Evolutionary conservation across 2,888 invertebrate species (phyloP).

Genomic region (Yponomeuta sedellus): DNA sequence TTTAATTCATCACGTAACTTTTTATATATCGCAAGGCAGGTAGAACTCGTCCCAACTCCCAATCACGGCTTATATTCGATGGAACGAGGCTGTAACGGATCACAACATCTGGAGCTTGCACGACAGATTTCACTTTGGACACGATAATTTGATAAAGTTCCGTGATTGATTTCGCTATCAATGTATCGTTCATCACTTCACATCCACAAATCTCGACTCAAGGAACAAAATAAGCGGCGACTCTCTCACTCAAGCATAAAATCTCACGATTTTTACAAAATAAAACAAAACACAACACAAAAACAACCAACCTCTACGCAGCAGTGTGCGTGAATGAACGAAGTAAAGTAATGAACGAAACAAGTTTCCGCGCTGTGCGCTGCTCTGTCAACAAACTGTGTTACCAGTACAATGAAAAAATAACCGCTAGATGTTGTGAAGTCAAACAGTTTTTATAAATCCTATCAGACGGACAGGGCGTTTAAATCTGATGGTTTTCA

Average conservation of each 20-base stretch:
- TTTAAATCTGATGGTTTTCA: too few species aligned
- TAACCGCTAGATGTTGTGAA: too few species aligned
- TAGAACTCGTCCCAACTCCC: conserved; percentile 48
- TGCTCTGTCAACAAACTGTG: too few species aligned
- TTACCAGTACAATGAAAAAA: too few species aligned
- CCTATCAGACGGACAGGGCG: too few species aligned
- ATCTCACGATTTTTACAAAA: conserved; percentile 31
- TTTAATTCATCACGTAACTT: conserved; percentile 63
- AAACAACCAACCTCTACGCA: conserved; percentile 47
- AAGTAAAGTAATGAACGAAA: background rate
- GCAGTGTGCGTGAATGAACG: conserved; percentile 63
- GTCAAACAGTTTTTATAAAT: too few species aligned
- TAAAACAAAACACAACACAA: conserved; percentile 48
- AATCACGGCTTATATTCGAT: conserved; percentile 66
- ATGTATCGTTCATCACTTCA: background rate
- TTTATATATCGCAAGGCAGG: conserved; percentile 40
- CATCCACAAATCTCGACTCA: conserved; percentile 8
- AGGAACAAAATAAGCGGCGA: conserved; percentile 43
- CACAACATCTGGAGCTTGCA: conserved; percentile 57
- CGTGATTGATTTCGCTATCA: background rate
- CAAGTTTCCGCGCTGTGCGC: background rate
- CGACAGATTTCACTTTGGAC: conserved; percentile 56
- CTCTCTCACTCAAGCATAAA: background rate
- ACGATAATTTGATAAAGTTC: conserved; percentile 34
- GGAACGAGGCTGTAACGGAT: conserved; percentile 63